Percentiles rank a stretch among this genome's conserved stretches.
These are phyloP conservation scores for Athene cunicularia DNA, from an alignment of 2,113 vertebrate genomes.

Conservation along the genomic window DNA sequence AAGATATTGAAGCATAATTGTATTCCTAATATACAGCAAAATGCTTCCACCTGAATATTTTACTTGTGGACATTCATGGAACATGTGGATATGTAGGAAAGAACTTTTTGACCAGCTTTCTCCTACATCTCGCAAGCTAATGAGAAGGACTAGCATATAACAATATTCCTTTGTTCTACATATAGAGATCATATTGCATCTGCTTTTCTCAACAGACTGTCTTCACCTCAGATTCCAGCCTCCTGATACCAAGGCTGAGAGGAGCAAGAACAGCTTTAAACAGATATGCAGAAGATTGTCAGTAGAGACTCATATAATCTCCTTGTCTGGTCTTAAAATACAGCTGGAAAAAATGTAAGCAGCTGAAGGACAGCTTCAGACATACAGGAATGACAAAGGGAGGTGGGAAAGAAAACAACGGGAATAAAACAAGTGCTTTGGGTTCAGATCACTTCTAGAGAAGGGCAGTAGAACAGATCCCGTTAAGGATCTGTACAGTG, in stretches of 20 bases:
- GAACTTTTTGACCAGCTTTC: neutral
- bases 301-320: neutral
- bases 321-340: neutral
- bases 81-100: neutral
- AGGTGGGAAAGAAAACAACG: neutral
- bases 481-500: neutral
- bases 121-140: neutral
- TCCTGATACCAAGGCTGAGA: neutral
- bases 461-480: neutral
- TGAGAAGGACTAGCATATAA: neutral
- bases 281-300: neutral
- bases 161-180: neutral
- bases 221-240: neutral
- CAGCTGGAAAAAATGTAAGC: neutral
- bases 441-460: neutral
- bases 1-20: neutral
- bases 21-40: neutral
- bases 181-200: neutral
- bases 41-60: neutral
- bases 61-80: neutral
- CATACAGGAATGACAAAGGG: neutral
- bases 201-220: neutral
- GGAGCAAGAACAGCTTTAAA: neutral
- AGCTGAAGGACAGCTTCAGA: neutral
- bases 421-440: neutral